Conservation (phyloP, 2,888 invertebrate species). For the Germaria angustata region DNA sequence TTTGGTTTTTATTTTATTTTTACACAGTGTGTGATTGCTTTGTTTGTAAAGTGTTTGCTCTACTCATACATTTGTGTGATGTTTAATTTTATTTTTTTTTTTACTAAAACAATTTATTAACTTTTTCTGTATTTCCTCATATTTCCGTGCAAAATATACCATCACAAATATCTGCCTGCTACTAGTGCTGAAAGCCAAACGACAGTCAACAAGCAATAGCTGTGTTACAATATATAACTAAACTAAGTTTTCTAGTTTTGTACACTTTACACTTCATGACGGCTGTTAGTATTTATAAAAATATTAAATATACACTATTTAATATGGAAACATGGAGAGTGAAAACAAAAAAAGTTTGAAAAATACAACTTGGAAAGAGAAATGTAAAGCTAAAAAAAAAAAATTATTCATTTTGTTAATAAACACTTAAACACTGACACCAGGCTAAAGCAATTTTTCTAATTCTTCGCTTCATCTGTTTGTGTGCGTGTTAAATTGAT, state of each 20-base stretch:
- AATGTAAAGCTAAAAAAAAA: conserved; percentile 11
- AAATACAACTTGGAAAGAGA: conserved; percentile 18
- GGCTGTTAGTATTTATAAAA: conserved; percentile 37
- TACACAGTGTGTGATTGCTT: conserved; percentile 1
- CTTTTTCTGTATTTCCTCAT: conserved; percentile 45
- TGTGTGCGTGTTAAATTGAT: neutral
- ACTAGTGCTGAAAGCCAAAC: neutral
- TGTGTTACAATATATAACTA: neutral
- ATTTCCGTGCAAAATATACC: conserved; percentile 45
- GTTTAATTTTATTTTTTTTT: conserved; percentile 41
- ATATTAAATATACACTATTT: conserved; percentile 43
- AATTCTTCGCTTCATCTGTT: conserved; percentile 3
- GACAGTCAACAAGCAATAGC: neutral
- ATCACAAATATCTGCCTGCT: conserved; percentile 35
- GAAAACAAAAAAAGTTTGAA: neutral
- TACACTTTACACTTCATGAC: conserved; percentile 16
- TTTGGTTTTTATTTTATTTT: neutral
- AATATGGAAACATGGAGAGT: conserved; percentile 10
- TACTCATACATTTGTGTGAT: conserved; percentile 37
- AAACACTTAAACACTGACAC: conserved; percentile 51
- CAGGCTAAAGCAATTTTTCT: conserved; percentile 25
- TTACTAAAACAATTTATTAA: conserved; percentile 63
- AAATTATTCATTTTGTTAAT: conserved; percentile 44
- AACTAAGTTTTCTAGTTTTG: conserved; percentile 34
- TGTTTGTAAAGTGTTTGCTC: conserved; percentile 11